A percentile compares a stretch with the other conserved stretches of the same genome.
Conservation (phyloP, 2,888 invertebrate species). For the Scaptomyza caliginosa region DNA sequence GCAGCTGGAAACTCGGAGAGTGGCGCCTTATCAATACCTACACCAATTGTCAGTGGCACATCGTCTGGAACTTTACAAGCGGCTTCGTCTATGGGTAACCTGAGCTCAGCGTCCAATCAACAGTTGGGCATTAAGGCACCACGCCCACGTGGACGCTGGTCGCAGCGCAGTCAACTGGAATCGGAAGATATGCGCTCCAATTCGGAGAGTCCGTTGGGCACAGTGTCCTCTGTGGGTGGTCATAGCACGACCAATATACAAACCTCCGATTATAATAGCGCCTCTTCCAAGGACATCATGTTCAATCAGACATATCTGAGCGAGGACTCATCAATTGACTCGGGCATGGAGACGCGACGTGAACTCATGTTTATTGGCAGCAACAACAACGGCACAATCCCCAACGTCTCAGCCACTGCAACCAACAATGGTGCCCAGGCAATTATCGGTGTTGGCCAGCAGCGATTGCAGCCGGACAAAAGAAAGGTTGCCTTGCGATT, state of each 20-base stretch:
- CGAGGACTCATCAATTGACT: slow-evolving; percentile 92
- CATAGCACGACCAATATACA: slow-evolving; percentile 81
- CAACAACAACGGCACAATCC: slow-evolving; percentile 78
- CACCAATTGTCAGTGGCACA: slow-evolving; percentile 45
- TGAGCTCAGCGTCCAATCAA: slow-evolving; percentile 84
- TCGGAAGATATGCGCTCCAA: slow-evolving; percentile 85
- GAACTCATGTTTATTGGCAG: slow-evolving; percentile 82
- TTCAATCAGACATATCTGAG: slow-evolving; percentile 88
- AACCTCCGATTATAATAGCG: slow-evolving; percentile 84
- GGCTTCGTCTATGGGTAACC: slow-evolving; percentile 84
- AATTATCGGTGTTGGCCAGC: slow-evolving; percentile 30
- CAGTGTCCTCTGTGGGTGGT: slow-evolving; percentile 78
- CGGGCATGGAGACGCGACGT: slow-evolving; percentile 86
- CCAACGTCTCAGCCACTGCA: slow-evolving; percentile 42
- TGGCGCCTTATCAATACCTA: slow-evolving; percentile 73
- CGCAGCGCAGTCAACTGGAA: slow-evolving; percentile 87
- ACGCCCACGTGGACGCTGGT: slow-evolving; percentile 92
- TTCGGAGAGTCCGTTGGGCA: slow-evolving; percentile 83
- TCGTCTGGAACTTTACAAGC: slow-evolving; percentile 75
- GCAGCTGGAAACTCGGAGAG: slow-evolving; percentile 60
- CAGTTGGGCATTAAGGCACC: slow-evolving; percentile 73
- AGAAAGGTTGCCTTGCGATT: slow-evolving; percentile 84
- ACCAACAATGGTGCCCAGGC: slow-evolving; percentile 58
- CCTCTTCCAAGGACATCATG: slow-evolving; percentile 84
- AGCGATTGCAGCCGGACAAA: slow-evolving; percentile 80